phyloP scores from a whole-genome alignment of 2,888 invertebrate genomes.

The Sphaerophoria taeniata region DNA sequence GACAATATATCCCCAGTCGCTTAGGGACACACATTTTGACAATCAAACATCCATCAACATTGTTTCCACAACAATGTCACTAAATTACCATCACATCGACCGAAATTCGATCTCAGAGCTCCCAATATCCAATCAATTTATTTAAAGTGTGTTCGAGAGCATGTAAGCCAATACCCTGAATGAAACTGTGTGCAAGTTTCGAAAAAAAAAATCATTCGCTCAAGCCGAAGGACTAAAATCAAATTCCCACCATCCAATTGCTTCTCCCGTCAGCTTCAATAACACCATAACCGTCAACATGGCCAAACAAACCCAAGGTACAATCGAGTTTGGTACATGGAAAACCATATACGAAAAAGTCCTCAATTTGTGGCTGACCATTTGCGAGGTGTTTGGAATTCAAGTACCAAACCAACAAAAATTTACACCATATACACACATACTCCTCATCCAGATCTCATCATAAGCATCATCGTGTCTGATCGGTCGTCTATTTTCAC shows the following conservation, averaged over 20 bases:
- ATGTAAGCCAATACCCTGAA: background rate
- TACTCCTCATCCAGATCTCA: too few species aligned
- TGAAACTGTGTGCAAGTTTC: background rate
- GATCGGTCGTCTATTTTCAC: slow-evolving; percentile 20
- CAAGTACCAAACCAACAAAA: background rate
- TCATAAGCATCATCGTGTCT: background rate
- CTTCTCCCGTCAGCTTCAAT: background rate
- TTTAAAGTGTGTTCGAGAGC: background rate
- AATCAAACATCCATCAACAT: slow-evolving; percentile 3
- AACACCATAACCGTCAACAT: background rate
- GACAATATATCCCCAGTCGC: too few species aligned
- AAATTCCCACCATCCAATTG: slow-evolving; percentile 16
- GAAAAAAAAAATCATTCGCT: background rate
- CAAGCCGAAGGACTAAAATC: slow-evolving; percentile 12
- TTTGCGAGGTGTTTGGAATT: slow-evolving; percentile 36
- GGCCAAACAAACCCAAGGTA: background rate
- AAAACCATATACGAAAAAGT: background rate
- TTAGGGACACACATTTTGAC: too few species aligned
- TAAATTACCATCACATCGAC: background rate
- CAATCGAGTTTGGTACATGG: background rate
- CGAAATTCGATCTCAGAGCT: background rate
- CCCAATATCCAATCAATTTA: background rate
- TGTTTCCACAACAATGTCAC: background rate
- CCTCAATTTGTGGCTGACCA: slow-evolving; percentile 30
- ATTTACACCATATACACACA: too few species aligned